Evolutionary conservation across 2,888 invertebrate species (phyloP).

Genomic region (Plagodis pulveraria): DNA sequence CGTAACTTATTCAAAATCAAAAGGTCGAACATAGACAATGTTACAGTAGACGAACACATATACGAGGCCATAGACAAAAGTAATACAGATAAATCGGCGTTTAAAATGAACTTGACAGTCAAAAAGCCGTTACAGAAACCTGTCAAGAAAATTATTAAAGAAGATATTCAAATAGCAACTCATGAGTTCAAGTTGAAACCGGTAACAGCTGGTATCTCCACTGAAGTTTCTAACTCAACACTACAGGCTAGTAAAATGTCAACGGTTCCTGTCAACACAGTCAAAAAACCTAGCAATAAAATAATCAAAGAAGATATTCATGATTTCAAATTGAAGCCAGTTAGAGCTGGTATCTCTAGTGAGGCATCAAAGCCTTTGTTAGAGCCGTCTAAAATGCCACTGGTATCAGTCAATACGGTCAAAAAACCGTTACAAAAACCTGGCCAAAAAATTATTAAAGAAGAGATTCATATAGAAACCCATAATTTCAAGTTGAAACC

Average conservation of each 20-base stretch:
- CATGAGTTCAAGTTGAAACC: too few relatives aligned
- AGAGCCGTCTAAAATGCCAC: neutral
- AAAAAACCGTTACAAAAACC: constrained; percentile 53
- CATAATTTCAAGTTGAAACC: constrained; percentile 32
- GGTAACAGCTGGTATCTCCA: too few relatives aligned
- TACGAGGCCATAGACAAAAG: constrained; percentile 7
- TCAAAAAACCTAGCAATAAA: constrained; percentile 56
- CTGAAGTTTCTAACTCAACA: too few relatives aligned
- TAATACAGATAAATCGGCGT: neutral
- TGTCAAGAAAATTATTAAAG: neutral
- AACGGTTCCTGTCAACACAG: neutral
- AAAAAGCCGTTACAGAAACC: neutral
- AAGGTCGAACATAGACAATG: constrained; percentile 9
- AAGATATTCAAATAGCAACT: neutral
- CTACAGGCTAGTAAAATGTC: neutral
- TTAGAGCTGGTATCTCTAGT: too few relatives aligned
- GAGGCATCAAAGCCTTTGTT: too few relatives aligned
- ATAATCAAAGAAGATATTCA: constrained; percentile 69
- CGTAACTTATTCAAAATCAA: constrained; percentile 22
- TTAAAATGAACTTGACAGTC: neutral
- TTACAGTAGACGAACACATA: constrained; percentile 21
- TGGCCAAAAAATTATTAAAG: constrained; percentile 64
- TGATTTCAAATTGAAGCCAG: constrained; percentile 24
- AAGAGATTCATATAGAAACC: constrained; percentile 63
- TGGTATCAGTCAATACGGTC: neutral